Base-by-base conservation (phyloP, 1,140 invertebrate genomes). In the Venustaconcha ellipsiformis region DNA sequence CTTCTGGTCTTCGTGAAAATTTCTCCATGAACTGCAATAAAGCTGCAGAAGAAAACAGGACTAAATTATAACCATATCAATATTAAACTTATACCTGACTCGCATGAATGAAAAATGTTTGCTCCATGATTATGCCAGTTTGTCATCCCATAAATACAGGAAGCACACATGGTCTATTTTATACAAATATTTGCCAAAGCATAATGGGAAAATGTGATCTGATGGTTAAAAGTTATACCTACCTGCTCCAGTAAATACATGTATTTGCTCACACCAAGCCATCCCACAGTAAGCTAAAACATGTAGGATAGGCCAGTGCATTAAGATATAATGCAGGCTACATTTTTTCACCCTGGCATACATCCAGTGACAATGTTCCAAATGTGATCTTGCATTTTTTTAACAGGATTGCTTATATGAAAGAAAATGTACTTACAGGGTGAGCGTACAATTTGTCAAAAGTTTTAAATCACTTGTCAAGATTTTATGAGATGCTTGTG, bases 21-120 rank as follows among this genome's bases (percentile, higher is more conserved):
- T 93, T 92, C 82, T 94, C 93, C 73, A 94, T 92, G 86, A 97
- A 97, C 80, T 94, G 92, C 66, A 95, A 89, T 48, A 97, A 88
- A 80, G 94, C 93, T 93, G 86, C 74, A 91, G 92, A 84, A 81
- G 67, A 74, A 37, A 70, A 59, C 14, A 48, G 58, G 48, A 60
- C 8, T 37, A 66, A 30, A 70, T 59, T 58, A 0, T 57, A 2
- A n/a, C 15, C 23, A 30, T 2, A 5, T 18, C 15, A 64, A 20
- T 20, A 14, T 20, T 64, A 14, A 64, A 14, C 15, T 5, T 30
- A 64, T 20, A n/a, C 14, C 15, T 14, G 30, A 30, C 14, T 17
- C 20, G 14, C 30, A 64, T 20, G n/a, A 64, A 5, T 14, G 63
- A 30, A 26, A 30, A 30, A 20, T 48, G 37, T 6, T 48, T 48